Conservation (phyloP, 2,797 vertebrate genomes). For the Coregonus ussuriensis region DNA sequence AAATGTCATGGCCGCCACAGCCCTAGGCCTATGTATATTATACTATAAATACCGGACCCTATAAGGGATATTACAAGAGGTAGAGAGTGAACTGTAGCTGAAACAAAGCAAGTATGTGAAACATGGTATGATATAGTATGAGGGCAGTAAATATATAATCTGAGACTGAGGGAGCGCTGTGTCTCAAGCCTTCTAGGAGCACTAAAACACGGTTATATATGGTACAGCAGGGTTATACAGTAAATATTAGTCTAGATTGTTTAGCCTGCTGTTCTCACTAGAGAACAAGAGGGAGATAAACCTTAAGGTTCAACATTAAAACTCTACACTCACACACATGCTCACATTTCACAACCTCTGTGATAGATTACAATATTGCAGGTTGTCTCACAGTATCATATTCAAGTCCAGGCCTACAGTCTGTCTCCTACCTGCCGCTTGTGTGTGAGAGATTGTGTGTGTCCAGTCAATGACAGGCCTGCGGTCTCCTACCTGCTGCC, state of each 20-base stretch:
- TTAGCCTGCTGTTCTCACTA: constrained; percentile 17
- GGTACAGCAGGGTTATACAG: constrained; percentile 24
- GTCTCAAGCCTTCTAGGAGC: background rate
- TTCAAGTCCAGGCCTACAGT: background rate
- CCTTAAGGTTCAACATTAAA: too few species aligned
- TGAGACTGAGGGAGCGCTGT: background rate
- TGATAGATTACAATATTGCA: background rate
- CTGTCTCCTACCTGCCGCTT: too few species aligned
- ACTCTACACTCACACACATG: too few species aligned
- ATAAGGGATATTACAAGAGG: too few species aligned
- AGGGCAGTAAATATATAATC: too few species aligned
- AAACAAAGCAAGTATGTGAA: background rate
- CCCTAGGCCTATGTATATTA: background rate
- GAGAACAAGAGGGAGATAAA: constrained; percentile 28
- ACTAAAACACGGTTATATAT: background rate
- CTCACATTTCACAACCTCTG: too few species aligned
- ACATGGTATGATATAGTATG: background rate
- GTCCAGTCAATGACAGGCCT: background rate
- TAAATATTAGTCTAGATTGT: constrained; percentile 32
- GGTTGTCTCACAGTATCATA: constrained; percentile 2
- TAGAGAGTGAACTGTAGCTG: background rate
- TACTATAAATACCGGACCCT: background rate
- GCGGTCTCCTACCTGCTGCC: constrained; percentile 83
- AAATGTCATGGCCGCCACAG: too few species aligned
- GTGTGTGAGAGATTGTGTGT: background rate